These are phyloP conservation scores for Pachyramphus minor DNA, from an alignment of 2,113 vertebrate species.

Conservation along the genomic window DNA sequence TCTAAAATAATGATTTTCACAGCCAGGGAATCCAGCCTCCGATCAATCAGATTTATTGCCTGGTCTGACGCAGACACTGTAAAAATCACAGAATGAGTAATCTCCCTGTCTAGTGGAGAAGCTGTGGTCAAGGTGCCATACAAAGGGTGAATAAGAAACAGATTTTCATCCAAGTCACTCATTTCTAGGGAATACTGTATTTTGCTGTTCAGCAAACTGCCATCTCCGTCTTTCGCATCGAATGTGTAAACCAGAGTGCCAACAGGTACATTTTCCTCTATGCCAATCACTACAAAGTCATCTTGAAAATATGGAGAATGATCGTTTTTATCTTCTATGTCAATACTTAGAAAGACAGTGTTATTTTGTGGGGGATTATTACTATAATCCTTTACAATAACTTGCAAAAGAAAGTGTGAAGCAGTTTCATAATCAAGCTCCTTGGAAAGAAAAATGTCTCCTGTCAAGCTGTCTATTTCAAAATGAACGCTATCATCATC, in stretches of 20 bases:
- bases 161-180: conserved; percentile 48
- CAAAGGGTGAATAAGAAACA: conserved; percentile 81
- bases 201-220: conserved; percentile 81
- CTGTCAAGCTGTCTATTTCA: conserved; percentile 77
- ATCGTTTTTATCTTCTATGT: conserved; percentile 88
- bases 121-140: conserved; percentile 79
- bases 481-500: conserved; percentile 79
- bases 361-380: conserved; percentile 27
- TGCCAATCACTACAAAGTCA: conserved; percentile 76
- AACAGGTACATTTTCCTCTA: conserved; percentile 79
- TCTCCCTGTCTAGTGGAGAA: conserved; percentile 81
- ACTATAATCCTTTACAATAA: conserved; percentile 68
- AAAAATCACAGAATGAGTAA: conserved; percentile 65
- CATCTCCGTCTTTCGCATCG: conserved; percentile 85
- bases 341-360: conserved; percentile 76
- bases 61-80: conserved; percentile 82
- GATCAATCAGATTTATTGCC: conserved; percentile 71
- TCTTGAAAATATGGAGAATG: conserved; percentile 83
- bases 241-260: conserved; percentile 83
- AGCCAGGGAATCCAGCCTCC: conserved; percentile 67
- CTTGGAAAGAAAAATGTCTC: conserved; percentile 83
- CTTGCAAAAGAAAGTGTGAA: conserved; percentile 77
- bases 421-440: conserved; percentile 86
- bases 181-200: conserved; percentile 78
- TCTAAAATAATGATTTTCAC: conserved; percentile 84